A percentile compares a stretch with the other conserved stretches of the same genome.
Evolutionary conservation across 1,140 invertebrate species (phyloP).

Genomic region (Penaeus chinensis): DNA sequence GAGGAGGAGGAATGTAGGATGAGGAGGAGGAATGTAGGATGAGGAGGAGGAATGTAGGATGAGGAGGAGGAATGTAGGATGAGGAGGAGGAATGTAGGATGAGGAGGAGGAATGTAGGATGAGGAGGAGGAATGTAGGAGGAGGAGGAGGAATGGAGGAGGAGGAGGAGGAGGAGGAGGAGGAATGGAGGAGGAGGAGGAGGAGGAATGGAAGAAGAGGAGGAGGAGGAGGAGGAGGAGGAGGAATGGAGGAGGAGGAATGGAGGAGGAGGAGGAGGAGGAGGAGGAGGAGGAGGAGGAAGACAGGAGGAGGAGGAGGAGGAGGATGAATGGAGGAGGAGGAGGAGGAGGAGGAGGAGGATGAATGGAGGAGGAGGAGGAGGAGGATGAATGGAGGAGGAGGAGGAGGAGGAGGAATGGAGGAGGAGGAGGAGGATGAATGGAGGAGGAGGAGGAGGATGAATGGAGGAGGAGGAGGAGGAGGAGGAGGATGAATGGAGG

Average conservation of each 20-base stretch:
- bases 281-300: background rate
- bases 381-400: background rate
- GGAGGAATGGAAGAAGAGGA: background rate
- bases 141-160: too few relatives aligned
- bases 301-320: background rate
- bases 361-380: constrained; percentile 19
- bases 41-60: background rate
- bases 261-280: background rate
- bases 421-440: too few relatives aligned
- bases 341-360: background rate
- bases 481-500: too few relatives aligned
- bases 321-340: too few relatives aligned
- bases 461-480: too few relatives aligned
- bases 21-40: background rate
- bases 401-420: background rate
- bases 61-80: background rate
- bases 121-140: too few relatives aligned
- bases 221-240: background rate
- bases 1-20: background rate
- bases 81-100: background rate
- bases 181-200: background rate
- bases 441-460: too few relatives aligned
- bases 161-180: too few relatives aligned
- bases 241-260: background rate
- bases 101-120: background rate